Base-by-base conservation (phyloP, 2,888 invertebrate species). In the Yponomeuta evonymella region DNA sequence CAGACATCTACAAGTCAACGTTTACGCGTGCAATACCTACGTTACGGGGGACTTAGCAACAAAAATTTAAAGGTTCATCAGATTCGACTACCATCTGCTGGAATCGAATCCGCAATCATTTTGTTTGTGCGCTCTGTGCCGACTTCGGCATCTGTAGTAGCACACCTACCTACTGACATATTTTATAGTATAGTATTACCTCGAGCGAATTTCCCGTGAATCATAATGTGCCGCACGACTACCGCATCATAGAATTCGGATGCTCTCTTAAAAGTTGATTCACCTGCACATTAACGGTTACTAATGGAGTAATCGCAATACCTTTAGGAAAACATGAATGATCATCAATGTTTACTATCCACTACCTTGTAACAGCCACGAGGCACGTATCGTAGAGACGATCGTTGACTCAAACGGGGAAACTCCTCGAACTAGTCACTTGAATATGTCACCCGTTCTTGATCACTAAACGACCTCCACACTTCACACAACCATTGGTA, bases 221-320 rank as follows among this genome's bases (percentile, higher is more conserved):
- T 67, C 67, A 67, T 67, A 65, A 65, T 29, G 29, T 11, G 65
- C 65, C 65, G 65, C n/a, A 65, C 11, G 65, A 58, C 23, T 30
- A 58, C 15, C 51, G 51, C 51, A 15, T 58, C 51, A 58, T 58
- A 58, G 51, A 58, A 58, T 58, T 58, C 51, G 15, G 51, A 43
- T 58, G 15, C 51, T 15, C 15, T 12, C 15, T 58, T 15, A 15
- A 9, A 15, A 43, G 51, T 58, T 58, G 51, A 58, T 58, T 58
- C 51, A 58, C 51, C 51, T 2, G 51, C 51, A 15, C 51, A 58
- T 58, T 12, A 15, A 1, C 51, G 51, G 15, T 58, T 58, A 58
- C 51, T 15, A 58, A 58, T 58, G 1, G 51, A 58, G 15, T 58
- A 58, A 58, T 58, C 51, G 51, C 4, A 12, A 9, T 15, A 58